These are phyloP conservation scores for Eretmocerus hayati DNA, from an alignment of 2,888 invertebrate species.

Conservation along the genomic window DNA sequence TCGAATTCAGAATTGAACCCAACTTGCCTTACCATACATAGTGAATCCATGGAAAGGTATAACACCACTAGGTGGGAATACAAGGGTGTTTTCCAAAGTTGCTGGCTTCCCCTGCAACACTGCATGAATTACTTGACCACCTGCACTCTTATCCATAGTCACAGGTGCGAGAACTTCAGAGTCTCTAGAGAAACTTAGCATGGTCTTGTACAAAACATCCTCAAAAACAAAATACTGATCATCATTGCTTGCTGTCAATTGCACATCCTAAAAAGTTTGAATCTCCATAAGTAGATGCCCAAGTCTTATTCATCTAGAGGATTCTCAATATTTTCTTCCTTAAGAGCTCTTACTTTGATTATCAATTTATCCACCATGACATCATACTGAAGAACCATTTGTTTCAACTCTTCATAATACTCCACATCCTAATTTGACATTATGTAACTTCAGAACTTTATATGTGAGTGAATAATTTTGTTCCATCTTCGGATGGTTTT, in stretches of 20 bases:
- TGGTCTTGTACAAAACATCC: constrained; percentile 87
- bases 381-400: constrained; percentile 77
- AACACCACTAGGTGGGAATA: constrained; percentile 88
- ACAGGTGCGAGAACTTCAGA: constrained; percentile 69
- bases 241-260: constrained; percentile 92
- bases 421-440: constrained; percentile 54
- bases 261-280: constrained; percentile 63
- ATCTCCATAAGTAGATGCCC: no score
- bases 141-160: constrained; percentile 49
- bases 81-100: constrained; percentile 61
- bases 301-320: not conserved
- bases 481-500: no score
- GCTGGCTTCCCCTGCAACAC: constrained; percentile 66
- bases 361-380: constrained; percentile 90
- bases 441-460: no score
- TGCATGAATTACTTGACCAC: constrained; percentile 62
- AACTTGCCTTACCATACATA: constrained; percentile 73
- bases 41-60: constrained; percentile 96
- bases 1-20: not conserved
- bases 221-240: constrained; percentile 98
- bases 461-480: no score
- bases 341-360: constrained; percentile 69
- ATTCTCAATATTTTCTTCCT: no score
- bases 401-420: constrained; percentile 75
- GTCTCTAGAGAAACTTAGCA: constrained; percentile 89